phyloP scores from a whole-genome alignment of 2,113 vertebrate species.

The Collichthys lucidus region DNA sequence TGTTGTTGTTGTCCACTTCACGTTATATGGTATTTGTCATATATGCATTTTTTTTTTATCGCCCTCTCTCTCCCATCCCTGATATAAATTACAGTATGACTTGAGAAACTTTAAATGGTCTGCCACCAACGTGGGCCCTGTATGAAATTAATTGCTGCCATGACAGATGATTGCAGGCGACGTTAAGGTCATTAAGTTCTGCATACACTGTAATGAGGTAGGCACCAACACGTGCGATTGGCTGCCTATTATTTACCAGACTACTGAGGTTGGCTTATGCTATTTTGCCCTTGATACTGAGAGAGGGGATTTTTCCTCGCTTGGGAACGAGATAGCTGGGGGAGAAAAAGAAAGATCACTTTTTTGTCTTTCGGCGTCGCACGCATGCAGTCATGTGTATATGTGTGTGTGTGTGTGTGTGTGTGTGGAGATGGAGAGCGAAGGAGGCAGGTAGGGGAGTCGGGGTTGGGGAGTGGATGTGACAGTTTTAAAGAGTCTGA shows the following conservation, averaged over 20 bases:
- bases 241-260: conserved; percentile 89
- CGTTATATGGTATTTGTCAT: conserved; percentile 72
- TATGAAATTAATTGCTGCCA: conserved; percentile 83
- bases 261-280: conserved; percentile 79
- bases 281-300: conserved; percentile 80
- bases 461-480: conserved; percentile 70
- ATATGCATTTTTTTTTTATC: conserved; percentile 50
- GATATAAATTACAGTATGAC: conserved; percentile 69
- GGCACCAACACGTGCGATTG: conserved; percentile 72
- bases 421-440: neutral
- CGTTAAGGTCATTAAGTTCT: conserved; percentile 85
- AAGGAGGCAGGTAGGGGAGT: conserved; percentile 1
- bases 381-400: conserved; percentile 8
- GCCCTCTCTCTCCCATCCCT: neutral
- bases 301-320: conserved; percentile 68
- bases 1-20: conserved; percentile 72
- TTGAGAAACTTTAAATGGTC: conserved; percentile 74
- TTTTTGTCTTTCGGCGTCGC: conserved; percentile 29
- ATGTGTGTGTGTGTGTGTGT: conserved; percentile 12
- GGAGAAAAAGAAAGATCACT: conserved; percentile 48
- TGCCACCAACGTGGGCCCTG: conserved; percentile 62
- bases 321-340: conserved; percentile 33
- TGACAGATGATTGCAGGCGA: conserved; percentile 84
- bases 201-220: conserved; percentile 83
- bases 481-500: conserved; percentile 86